Base-by-base conservation (phyloP, 2,888 invertebrate species). In the Himalopsyche anomala region DNA sequence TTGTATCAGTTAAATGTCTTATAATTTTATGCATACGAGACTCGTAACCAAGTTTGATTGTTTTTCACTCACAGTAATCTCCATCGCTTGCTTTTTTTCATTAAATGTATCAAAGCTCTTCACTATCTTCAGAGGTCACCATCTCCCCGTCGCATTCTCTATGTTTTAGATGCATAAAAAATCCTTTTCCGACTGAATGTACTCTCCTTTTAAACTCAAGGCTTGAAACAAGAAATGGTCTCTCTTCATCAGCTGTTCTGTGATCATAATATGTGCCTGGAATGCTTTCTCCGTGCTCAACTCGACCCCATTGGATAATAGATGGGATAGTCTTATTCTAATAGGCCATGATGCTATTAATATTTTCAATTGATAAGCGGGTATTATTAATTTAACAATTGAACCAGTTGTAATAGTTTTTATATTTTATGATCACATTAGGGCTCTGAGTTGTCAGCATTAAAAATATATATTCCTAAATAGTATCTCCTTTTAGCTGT, bases 141-240 rank as follows among this genome's bases (percentile, higher is more conserved):
- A 15, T 51, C 51, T 4, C 36, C 74, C 74, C 38, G 15, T 51
- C 51, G 12, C 74, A 74, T 74, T 28, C 36, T 74, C 28, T 36
- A 12, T 19, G 19, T 74, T 74, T 74, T 74, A 74, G 74, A 74
- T 74, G 74, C 74, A 74, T 74, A 74, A 74, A 74, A 74, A 74
- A 74, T 74, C 36, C 74, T 74, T 36, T 74, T 74, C 74, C 15
- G 36, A 74, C 5, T 74, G 74, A 74, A 74, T 74, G 74, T 36
- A 74, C 74, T 74, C 19, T 8, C 74, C 8, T 74, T 74, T 15
- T 6, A 74, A 74, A 28, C 38, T 74, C 28, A 36, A 74, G 38
- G 74, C 74, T 74, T 74, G 62, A 62, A 19, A 62, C 28, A 28
- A 62, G n/a, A 62, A 62, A 62, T 62, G 19, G 62, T 19, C 62